Evolutionary conservation across 2,113 vertebrate species (phyloP).

Genomic region (Salvelinus alpinus): DNA sequence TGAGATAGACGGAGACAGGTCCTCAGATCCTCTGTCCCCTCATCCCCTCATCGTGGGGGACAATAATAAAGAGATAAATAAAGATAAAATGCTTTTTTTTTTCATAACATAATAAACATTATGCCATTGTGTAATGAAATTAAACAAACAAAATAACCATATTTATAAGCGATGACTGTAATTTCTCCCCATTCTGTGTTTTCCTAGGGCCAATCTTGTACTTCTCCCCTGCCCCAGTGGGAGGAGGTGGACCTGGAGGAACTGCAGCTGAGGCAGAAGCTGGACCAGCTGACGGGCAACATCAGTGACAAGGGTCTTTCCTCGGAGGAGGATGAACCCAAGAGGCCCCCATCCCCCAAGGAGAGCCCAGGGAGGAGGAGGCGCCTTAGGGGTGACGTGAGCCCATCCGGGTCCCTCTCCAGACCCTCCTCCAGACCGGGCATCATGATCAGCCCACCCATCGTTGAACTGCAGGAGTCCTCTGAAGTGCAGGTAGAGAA

Average conservation of each 20-base stretch:
- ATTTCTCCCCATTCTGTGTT: neutral
- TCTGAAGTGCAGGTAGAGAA: conserved; percentile 33
- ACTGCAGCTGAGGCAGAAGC: conserved; percentile 78
- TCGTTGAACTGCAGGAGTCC: conserved; percentile 24
- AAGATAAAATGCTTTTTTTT: too few relatives aligned
- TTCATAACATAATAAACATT: too few relatives aligned
- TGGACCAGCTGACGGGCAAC: conserved; percentile 80
- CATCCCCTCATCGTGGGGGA: too few relatives aligned
- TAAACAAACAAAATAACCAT: too few relatives aligned
- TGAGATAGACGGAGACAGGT: too few relatives aligned
- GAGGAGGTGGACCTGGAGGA: conserved; percentile 74
- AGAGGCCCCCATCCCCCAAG: conserved; percentile 29
- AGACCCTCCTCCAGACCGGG: conserved; percentile 50
- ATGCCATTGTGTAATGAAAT: too few relatives aligned
- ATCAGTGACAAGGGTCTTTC: conserved; percentile 81
- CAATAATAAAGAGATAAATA: too few relatives aligned
- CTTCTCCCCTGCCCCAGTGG: conserved; percentile 47
- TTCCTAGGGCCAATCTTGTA: conserved; percentile 52
- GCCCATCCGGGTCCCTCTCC: conserved; percentile 31
- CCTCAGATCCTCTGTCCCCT: too few relatives aligned
- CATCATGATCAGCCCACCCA: conserved; percentile 14
- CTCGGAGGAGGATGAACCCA: conserved; percentile 79
- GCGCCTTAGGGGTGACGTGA: conserved; percentile 21
- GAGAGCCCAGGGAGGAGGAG: conserved; percentile 32
- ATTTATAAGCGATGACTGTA: too few relatives aligned